A percentile compares a stretch with the other conserved stretches of the same genome.
Conservation (phyloP, 2,888 invertebrate species). For the Micoletzkya japonica region DNA sequence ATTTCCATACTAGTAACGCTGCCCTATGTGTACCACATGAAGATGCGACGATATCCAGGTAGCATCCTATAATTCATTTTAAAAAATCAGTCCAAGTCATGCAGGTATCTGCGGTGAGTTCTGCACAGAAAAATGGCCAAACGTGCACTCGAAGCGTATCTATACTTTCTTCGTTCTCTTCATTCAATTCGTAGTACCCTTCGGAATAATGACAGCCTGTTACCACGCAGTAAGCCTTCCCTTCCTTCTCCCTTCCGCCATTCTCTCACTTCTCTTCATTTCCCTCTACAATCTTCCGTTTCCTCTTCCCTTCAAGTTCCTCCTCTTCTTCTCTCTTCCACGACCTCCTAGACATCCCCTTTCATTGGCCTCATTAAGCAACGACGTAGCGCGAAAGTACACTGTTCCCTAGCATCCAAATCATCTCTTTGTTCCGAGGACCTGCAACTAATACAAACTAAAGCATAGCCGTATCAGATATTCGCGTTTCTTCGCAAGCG, state of each 20-base stretch:
- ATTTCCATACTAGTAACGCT: constrained; percentile 72
- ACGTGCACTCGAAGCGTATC: constrained; percentile 75
- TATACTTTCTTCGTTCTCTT: constrained; percentile 86
- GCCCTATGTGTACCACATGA: constrained; percentile 85
- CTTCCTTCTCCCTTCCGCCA: neutral
- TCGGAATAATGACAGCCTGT: constrained; percentile 88
- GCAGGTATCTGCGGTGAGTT: constrained; percentile 48
- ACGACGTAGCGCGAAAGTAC: no score
- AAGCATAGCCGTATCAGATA: constrained; percentile 30
- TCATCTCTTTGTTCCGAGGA: no score
- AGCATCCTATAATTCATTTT: neutral
- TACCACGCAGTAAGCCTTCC: constrained; percentile 76
- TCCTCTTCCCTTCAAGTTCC: no score
- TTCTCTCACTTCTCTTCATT: neutral
- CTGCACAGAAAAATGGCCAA: constrained; percentile 77
- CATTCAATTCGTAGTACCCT: constrained; percentile 89
- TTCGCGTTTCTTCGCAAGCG: constrained; percentile 42
- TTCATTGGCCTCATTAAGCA: no score
- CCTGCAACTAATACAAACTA: no score
- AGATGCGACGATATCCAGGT: constrained; percentile 30
- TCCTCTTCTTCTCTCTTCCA: no score
- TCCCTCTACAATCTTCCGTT: no score
- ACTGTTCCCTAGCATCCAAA: no score
- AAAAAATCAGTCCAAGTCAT: neutral
- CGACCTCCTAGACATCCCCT: no score